Percentiles rank a stretch among this genome's conserved stretches.
Evolutionary conservation across 1,140 invertebrate genomes (phyloP).

Genomic region (Neotoxoptera formosana): DNA sequence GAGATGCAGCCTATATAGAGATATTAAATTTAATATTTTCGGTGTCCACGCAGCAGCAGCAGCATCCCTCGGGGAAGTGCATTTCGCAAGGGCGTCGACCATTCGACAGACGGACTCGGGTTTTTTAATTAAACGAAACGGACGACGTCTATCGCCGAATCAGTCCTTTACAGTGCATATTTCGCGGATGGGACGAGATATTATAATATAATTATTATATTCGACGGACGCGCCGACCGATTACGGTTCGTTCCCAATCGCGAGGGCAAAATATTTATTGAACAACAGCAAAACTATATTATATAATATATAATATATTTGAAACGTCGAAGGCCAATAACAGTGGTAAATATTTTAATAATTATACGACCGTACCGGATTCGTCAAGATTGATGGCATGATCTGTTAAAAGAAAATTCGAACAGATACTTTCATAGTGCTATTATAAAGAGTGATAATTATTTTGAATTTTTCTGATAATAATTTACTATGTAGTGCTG

Average conservation of each 20-base stretch:
- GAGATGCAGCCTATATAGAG: neutral
- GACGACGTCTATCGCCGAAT: neutral
- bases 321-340: too few relatives aligned
- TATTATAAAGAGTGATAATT: too few relatives aligned
- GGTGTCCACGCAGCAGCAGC: neutral
- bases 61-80: neutral
- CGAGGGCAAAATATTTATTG: neutral
- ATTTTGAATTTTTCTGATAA: too few relatives aligned
- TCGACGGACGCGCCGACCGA: neutral
- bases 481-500: too few relatives aligned
- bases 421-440: too few relatives aligned
- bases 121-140: neutral
- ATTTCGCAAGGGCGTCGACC: neutral
- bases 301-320: too few relatives aligned
- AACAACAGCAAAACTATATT: too few relatives aligned
- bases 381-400: too few relatives aligned
- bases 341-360: too few relatives aligned
- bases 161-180: neutral
- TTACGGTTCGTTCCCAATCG: neutral
- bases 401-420: too few relatives aligned
- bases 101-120: neutral
- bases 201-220: neutral
- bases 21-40: neutral
- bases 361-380: too few relatives aligned
- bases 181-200: neutral